These are phyloP conservation scores for Stegostoma tigrinum DNA, from an alignment of 2,113 vertebrate genomes.

Conservation along the genomic window DNA sequence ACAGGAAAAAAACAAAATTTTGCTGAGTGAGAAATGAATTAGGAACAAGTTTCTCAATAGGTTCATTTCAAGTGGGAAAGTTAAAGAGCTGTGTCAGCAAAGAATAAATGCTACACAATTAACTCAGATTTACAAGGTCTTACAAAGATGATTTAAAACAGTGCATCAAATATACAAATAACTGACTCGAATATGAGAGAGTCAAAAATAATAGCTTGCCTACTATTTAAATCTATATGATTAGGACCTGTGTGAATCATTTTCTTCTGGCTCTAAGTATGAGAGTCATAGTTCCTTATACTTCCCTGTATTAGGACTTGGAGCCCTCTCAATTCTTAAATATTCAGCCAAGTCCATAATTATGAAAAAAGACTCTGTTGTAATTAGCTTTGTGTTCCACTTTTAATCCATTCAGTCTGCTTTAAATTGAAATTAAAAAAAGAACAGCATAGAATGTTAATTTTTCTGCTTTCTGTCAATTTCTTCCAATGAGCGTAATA, in stretches of 20 bases:
- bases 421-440: neutral
- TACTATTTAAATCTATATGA: neutral
- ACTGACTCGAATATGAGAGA: neutral
- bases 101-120: neutral
- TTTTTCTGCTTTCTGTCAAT: neutral
- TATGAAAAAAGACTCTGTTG: neutral
- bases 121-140: neutral
- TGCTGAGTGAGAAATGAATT: neutral
- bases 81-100: neutral
- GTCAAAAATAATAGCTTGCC: neutral
- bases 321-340: neutral
- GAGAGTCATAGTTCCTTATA: neutral
- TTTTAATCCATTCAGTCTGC: neutral
- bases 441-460: neutral
- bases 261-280: neutral
- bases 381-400: neutral
- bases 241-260: neutral
- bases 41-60: neutral
- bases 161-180: neutral
- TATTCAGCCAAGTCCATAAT: neutral
- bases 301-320: neutral
- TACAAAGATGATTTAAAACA: neutral
- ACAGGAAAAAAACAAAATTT: neutral
- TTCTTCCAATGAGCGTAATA: neutral
- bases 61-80: neutral